Conservation (phyloP, 1,140 invertebrate species). For the Meloidogyne exigua region DNA sequence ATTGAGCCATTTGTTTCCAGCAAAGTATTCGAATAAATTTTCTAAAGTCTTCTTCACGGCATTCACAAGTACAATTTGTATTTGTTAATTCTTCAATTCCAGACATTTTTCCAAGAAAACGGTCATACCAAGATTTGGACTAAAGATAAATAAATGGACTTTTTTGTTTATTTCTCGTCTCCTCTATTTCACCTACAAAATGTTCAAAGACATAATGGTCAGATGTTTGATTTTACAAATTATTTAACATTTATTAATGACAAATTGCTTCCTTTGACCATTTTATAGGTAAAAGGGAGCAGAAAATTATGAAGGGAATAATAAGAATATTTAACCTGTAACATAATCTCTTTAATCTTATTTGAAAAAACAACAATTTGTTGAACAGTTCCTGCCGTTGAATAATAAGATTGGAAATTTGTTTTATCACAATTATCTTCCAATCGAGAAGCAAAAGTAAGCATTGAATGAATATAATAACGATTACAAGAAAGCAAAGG, state of each 20-base stretch:
- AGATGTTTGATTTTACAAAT: no score
- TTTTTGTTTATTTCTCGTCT: no score
- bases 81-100: constrained; percentile 17
- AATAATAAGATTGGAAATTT: constrained; percentile 43
- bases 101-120: constrained; percentile 15
- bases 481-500: constrained; percentile 54
- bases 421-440: constrained; percentile 33
- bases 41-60: constrained; percentile 23
- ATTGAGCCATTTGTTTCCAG: constrained; percentile 17
- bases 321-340: constrained; percentile 30
- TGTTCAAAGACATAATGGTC: no score
- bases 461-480: constrained; percentile 38
- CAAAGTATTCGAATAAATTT: constrained; percentile 15
- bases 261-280: no score
- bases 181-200: no score
- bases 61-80: constrained; percentile 33
- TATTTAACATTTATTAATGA: no score
- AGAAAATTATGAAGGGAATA: neutral
- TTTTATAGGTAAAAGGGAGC: no score
- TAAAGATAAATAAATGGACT: neutral
- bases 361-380: constrained; percentile 24
- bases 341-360: constrained; percentile 43
- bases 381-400: constrained; percentile 24
- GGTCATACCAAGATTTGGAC: neutral
- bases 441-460: constrained; percentile 33